Base-by-base conservation (phyloP, 2,113 vertebrate genomes). In the Cnemophilus loriae region DNA sequence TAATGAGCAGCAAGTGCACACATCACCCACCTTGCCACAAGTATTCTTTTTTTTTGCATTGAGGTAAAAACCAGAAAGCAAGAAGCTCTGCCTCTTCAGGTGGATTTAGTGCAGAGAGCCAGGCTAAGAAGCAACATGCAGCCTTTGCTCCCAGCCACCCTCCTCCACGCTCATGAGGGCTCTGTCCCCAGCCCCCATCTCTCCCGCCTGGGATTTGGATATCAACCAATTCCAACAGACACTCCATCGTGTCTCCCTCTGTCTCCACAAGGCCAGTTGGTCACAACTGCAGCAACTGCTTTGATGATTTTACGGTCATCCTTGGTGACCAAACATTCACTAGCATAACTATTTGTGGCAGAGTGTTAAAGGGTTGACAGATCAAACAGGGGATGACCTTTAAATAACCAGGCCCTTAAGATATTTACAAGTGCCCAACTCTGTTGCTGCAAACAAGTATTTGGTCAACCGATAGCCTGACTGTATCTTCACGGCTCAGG, bases 81-180 rank as follows among this genome's bases (percentile, higher is more conserved):
- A 59, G 42, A 17, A 61, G 32, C 21, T 59, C 24, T 84, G 22
- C 27, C 10, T 56, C 35, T 60, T 52, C 7, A 18, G n/a, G 20
- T 9, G 8, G 53, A 12, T 50, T 52, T 6, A 41, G 16, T 6
- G 3, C 32, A 77, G 17, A 44, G 3, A 84, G 27, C 13, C 4
- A 1, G 22, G 33, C 46, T 47, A 32, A 1, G 41, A 92, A 64
- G 37, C 20, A 39, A 32, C 10, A 39, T 0, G 0, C 24, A 44
- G 37, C 55, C 74, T 65, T 44, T 53, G 20, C 32, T 33, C 19
- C 8, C 28, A 63, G 32, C 2, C 32, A 84, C 3, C 13, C 44
- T 57, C 21, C 39, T 21, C 20, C 1, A 3, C 52, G 14, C 14
- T 52, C 1, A 0, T 2, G 0, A 16, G 18, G 22, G 8, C 56